phyloP scores from a whole-genome alignment of 2,113 vertebrate species.

The Turdus rufiventris region DNA sequence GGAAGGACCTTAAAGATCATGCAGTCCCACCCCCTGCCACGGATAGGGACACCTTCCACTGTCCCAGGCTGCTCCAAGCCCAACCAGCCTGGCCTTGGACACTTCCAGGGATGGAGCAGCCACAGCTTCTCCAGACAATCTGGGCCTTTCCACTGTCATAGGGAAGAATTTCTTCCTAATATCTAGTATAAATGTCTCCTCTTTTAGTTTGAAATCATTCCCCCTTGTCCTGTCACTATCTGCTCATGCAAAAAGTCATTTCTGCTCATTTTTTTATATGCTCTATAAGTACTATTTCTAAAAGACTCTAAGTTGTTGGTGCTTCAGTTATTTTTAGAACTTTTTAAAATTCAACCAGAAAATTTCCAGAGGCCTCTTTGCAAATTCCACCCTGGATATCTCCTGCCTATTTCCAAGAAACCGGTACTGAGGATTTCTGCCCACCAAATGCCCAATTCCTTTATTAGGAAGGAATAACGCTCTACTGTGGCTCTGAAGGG shows the following conservation, averaged over 20 bases:
- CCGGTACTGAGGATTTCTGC: not conserved
- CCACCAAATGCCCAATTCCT: not conserved
- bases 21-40: not conserved
- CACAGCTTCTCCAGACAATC: not conserved
- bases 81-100: rapidly evolving
- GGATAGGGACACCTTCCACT: not conserved
- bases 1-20: not conserved
- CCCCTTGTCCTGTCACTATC: not conserved
- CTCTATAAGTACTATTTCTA: not conserved
- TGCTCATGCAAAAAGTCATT: not conserved
- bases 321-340: not conserved
- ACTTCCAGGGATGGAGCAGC: not conserved
- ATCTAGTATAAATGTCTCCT: not conserved
- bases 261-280: not conserved
- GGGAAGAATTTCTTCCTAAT: not conserved
- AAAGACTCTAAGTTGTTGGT: not conserved
- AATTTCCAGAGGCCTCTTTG: not conserved
- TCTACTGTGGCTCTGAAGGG: not conserved
- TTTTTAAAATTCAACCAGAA: not conserved
- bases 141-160: not conserved
- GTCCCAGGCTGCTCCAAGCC: not conserved
- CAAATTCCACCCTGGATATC: not conserved
- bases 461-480: not conserved
- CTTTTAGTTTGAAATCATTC: not conserved
- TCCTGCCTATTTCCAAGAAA: not conserved